A percentile compares a stretch with the other conserved stretches of the same genome.
phyloP scores from a whole-genome alignment of 2,797 vertebrate species.

The Macrochelys suwanniensis region DNA sequence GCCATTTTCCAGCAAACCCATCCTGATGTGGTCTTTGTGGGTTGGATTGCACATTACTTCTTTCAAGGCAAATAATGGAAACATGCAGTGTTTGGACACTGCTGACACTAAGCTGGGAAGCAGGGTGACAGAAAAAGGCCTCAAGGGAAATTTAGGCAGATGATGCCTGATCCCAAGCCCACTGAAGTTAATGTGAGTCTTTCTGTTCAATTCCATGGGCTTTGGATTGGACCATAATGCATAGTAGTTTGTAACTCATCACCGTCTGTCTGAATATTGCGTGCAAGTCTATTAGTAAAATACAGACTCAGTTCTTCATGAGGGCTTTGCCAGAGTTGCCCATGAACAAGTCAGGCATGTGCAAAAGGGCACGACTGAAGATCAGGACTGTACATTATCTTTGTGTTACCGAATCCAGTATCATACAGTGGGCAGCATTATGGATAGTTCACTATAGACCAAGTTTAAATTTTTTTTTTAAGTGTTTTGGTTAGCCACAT shows the following conservation, averaged over 20 bases:
- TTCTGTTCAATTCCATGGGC: background rate
- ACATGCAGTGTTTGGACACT: background rate
- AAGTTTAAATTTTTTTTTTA: background rate
- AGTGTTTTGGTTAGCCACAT: background rate
- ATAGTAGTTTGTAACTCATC: background rate
- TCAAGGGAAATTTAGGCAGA: background rate
- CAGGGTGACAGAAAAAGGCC: background rate
- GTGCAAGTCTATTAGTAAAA: background rate
- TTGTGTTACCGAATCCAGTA: background rate
- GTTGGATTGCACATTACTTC: rapidly evolving
- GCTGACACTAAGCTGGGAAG: background rate
- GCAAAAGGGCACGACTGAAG: background rate
- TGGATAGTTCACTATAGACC: rapidly evolving
- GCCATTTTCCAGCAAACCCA: background rate
- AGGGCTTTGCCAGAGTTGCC: background rate
- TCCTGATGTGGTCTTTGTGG: rapidly evolving
- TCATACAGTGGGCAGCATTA: background rate
- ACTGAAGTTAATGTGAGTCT: background rate
- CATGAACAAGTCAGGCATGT: background rate
- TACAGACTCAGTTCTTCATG: background rate
- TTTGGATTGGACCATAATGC: rapidly evolving
- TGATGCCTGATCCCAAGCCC: background rate
- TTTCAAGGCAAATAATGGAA: background rate
- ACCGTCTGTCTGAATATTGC: no score
- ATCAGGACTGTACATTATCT: background rate